Evolutionary conservation across 2,113 vertebrate genomes (phyloP), one percentile per base, ranked within the genome.

Genomic region (Salvelinus sp.): DNA sequence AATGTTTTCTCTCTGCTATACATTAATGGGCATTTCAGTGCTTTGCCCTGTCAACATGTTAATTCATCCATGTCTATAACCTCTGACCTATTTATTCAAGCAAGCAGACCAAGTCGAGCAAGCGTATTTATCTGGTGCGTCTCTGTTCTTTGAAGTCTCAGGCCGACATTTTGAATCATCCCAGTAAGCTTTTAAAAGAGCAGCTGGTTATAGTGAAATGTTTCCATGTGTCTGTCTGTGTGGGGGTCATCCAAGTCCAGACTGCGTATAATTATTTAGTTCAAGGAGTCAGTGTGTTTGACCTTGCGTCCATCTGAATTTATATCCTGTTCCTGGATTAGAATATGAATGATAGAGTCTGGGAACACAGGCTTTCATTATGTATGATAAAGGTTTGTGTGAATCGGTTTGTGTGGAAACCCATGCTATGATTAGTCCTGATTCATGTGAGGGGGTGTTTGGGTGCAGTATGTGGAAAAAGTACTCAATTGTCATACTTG

Each of bases 91-190:
- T 71, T 70, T 65, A 64, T 71, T 70, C 44, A 20, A 13, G 54
- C 58, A 70, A 20, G 38, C 38, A 38, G 38, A 38, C 38, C 38
- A 38, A 72, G 10, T 50, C 48, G 3, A 50, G 3, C 14, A 50
- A 50, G 14, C 16, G 38, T 38, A 50, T 50, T 13, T 28, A 14
- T 69, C 47, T 38, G 33, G 33, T 38, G 0, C 6, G 7, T 38
- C 33, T 38, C 81, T 80, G 38, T 38, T 38, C 38, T 38, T 83
- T 80, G 73, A 86, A 82, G 79, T 81, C 44, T 28, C 12, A 16
- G 23, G 25, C 64, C 4, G 30, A 28, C 13, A 30, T 13, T 66
- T 66, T 18, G 16, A 83, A 69, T 76, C 67, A 72, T 63, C 70
- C 9, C 38, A 13, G 38, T 9, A 38, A 38, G 38, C 38, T 9